Percentiles rank a stretch among this genome's conserved stretches.
Conservation (phyloP, 2,113 vertebrate genomes). For the Mus musculus region GRCm39 chr4:151630501-151631000, state of each 20-base stretch:
- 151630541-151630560: neutral
- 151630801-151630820: accelerated
- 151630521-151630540: accelerated
- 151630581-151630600: neutral
- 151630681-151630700: neutral
- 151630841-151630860: neutral
- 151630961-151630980: neutral
- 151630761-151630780: neutral
- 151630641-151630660: too few relatives aligned
- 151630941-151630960: accelerated
- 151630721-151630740: neutral
- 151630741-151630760: neutral
- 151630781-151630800: neutral
- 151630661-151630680: neutral
- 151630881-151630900: neutral
- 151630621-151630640: neutral
- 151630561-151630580: neutral
- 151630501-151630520: accelerated
- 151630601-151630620: neutral
- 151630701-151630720: neutral
- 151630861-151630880: neutral
- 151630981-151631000: neutral
- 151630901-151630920: neutral
- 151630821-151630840: neutral
- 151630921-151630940: neutral